These are phyloP conservation scores for Corythaeola cristata DNA, from an alignment of 2,113 vertebrate species.

Conservation along the genomic window DNA sequence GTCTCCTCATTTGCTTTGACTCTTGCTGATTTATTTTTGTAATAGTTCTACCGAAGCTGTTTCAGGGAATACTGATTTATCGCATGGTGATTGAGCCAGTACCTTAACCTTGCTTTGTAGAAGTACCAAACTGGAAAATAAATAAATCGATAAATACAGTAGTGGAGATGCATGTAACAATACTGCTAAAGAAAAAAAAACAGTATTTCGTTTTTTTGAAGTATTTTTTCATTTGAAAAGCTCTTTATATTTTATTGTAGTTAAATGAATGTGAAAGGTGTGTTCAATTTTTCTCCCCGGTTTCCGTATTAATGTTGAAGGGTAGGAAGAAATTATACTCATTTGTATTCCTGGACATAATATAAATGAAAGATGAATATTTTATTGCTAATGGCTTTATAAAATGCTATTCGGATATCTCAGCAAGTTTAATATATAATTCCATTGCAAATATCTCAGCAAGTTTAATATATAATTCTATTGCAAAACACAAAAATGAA, in stretches of 20 bases:
- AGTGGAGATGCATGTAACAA: neutral
- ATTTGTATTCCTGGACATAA: conserved; percentile 40
- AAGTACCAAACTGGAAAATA: neutral
- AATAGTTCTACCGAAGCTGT: neutral
- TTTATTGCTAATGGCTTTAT: conserved; percentile 32
- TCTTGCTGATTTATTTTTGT: neutral
- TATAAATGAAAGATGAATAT: conserved; percentile 25
- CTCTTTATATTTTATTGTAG: neutral
- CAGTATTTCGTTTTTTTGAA: neutral
- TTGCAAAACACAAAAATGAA: neutral
- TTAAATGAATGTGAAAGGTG: conserved; percentile 24
- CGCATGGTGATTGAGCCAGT: neutral
- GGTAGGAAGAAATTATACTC: neutral
- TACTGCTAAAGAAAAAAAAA: neutral
- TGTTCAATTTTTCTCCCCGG: conserved; percentile 5
- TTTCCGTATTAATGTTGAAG: conserved; percentile 19
- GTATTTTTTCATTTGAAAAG: neutral
- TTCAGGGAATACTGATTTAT: neutral
- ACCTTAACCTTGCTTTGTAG: neutral
- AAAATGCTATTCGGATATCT: neutral
- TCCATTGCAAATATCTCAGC: neutral
- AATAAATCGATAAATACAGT: neutral
- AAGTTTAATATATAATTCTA: neutral
- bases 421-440: neutral
- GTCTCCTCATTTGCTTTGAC: neutral